A percentile compares a stretch with the other conserved stretches of the same genome.
Evolutionary conservation across 2,888 invertebrate species (phyloP).

Genomic region (Petrolisthes manimaculis): DNA sequence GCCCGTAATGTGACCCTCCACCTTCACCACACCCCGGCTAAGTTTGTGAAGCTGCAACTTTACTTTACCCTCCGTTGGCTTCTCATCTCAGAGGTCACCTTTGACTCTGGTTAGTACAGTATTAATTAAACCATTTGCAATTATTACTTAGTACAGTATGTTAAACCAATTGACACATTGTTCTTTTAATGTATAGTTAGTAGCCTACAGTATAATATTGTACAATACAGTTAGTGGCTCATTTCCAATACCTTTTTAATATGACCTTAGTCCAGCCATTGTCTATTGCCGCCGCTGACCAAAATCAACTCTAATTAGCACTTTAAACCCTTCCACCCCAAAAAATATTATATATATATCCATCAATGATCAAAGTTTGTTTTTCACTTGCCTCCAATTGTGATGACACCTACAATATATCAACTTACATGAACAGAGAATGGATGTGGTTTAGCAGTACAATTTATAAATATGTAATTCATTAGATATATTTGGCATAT

Average conservation of each 20-base stretch:
- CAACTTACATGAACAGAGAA: neutral
- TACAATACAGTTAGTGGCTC: too few species aligned
- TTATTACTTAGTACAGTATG: neutral
- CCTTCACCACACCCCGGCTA: conserved; percentile 79
- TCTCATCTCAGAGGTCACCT: conserved; percentile 88
- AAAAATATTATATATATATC: too few species aligned
- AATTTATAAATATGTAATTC: neutral
- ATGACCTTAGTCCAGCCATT: too few species aligned
- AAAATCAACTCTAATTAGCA: too few species aligned
- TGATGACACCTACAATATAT: neutral
- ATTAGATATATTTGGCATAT: too few species aligned
- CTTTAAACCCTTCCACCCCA: too few species aligned
- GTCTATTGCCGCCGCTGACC: too few species aligned
- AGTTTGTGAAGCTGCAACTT: conserved; percentile 83
- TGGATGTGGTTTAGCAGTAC: neutral
- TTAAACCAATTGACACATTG: neutral
- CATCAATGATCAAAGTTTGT: neutral
- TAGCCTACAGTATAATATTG: too few species aligned
- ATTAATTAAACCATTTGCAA: too few species aligned
- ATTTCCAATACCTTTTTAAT: too few species aligned
- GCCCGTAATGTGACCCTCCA: conserved; percentile 86
- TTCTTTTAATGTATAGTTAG: neutral
- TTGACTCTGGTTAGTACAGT: conserved; percentile 75
- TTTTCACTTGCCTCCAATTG: neutral
- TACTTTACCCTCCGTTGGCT: conserved; percentile 88